Conservation (phyloP, 2,888 invertebrate species). For the Mesorhabditis sp. region DNA sequence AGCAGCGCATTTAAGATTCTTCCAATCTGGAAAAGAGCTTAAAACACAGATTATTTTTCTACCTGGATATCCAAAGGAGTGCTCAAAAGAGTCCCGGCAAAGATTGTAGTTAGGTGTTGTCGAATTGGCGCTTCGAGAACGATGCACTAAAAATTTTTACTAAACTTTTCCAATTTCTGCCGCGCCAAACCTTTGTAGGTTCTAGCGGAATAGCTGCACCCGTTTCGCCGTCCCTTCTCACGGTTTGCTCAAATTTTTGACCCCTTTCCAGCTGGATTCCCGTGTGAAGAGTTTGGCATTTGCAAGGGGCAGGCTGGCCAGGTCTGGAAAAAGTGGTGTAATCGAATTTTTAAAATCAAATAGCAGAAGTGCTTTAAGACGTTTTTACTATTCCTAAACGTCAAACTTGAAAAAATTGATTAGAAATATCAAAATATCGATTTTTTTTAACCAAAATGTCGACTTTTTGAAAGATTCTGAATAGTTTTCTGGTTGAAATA, state of each 20-base stretch:
- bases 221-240: conserved; percentile 15
- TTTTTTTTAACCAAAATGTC: too few relatives aligned
- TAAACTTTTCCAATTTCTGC: background rate
- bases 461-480: too few relatives aligned
- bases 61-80: too few relatives aligned
- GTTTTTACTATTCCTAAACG: too few relatives aligned
- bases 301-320: conserved; percentile 24
- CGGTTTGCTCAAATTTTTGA: conserved; percentile 15
- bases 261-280: conserved; percentile 14
- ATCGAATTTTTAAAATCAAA: background rate
- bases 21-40: too few relatives aligned
- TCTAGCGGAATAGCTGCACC: conserved; percentile 18
- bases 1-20: too few relatives aligned
- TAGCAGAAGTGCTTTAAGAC: conserved; percentile 2
- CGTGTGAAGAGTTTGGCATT: conserved; percentile 25
- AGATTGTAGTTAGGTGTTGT: conserved; percentile 10
- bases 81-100: too few relatives aligned
- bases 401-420: too few relatives aligned
- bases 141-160: conserved; percentile 18
- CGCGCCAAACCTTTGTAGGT: conserved; percentile 17
- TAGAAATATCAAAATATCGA: too few relatives aligned
- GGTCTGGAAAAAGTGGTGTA: conserved; percentile 6
- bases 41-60: too few relatives aligned
- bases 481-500: too few relatives aligned
- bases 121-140: conserved; percentile 21